A percentile compares a stretch with the other conserved stretches of the same genome.
Evolutionary conservation across 1,140 invertebrate species (phyloP).

Genomic region (Cydia splendana): DNA sequence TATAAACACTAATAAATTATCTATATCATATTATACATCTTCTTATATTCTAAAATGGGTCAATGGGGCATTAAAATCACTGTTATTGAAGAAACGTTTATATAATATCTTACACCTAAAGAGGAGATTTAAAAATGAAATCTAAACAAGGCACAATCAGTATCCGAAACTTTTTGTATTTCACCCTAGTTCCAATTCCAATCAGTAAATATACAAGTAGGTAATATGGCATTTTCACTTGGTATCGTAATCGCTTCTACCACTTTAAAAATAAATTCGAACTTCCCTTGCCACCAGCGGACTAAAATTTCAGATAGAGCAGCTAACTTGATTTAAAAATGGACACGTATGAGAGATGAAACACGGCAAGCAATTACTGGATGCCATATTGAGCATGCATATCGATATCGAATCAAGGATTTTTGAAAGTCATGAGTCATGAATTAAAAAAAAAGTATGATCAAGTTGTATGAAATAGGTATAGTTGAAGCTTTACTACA

Average conservation of each 20-base stretch:
- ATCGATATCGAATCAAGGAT: background rate
- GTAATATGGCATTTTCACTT: background rate
- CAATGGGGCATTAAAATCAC: too few relatives aligned
- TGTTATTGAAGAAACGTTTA: too few relatives aligned
- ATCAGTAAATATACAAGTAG: background rate
- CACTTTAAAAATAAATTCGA: background rate
- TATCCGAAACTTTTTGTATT: background rate
- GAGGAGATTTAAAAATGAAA: background rate
- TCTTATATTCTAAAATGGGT: too few relatives aligned
- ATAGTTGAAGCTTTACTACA: too few relatives aligned
- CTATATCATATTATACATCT: too few relatives aligned
- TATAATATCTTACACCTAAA: too few relatives aligned
- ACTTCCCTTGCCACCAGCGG: background rate
- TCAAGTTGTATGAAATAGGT: too few relatives aligned
- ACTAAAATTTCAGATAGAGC: conserved; percentile 1
- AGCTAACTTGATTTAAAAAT: conserved; percentile 3
- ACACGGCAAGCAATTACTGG: background rate
- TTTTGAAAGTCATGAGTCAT: too few relatives aligned
- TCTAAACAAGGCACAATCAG: background rate
- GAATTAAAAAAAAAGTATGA: too few relatives aligned
- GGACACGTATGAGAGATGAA: conserved; percentile 12
- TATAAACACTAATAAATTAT: too few relatives aligned
- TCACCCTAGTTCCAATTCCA: background rate
- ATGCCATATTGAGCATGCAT: background rate
- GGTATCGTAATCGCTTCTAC: background rate